Evolutionary conservation across 2,888 invertebrate genomes (phyloP).

Genomic region (Tenthredo mesomela): DNA sequence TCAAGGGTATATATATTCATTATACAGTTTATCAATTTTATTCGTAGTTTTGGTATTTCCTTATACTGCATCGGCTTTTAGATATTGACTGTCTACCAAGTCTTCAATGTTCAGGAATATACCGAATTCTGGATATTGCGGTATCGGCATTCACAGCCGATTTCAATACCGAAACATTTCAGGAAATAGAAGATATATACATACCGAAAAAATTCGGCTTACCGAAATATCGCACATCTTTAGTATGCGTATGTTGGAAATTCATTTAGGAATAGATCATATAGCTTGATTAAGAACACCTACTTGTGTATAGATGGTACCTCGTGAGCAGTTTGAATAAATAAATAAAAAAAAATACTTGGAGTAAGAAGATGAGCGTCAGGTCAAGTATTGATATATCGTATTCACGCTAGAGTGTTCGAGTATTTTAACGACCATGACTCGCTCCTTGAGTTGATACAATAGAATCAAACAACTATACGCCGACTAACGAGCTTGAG

Average conservation of each 20-base stretch:
- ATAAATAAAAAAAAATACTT: neutral
- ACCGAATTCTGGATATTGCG: too few species aligned
- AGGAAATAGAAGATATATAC: too few species aligned
- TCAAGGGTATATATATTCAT: too few species aligned
- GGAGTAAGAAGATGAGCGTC: constrained; percentile 12
- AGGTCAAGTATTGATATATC: constrained; percentile 40
- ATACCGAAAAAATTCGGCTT: too few species aligned
- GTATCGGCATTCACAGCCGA: too few species aligned
- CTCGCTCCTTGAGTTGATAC: constrained; percentile 33
- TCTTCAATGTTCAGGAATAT: too few species aligned
- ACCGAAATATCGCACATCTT: too few species aligned
- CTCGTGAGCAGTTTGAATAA: constrained; percentile 22
- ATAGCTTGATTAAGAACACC: neutral
- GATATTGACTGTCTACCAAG: too few species aligned
- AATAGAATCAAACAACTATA: constrained; percentile 51
- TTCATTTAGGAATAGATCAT: neutral
- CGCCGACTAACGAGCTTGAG: constrained; percentile 35
- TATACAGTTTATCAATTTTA: too few species aligned
- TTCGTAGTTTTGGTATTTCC: too few species aligned
- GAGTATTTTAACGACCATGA: constrained; percentile 49
- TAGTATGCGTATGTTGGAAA: neutral
- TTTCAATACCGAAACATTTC: too few species aligned
- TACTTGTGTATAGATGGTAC: neutral
- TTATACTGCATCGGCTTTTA: too few species aligned
- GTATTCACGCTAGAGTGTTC: constrained; percentile 37